Evolutionary conservation across 1,140 invertebrate genomes (phyloP), one percentile per base, ranked within the genome.

Genomic region (Trichonephila clavata): DNA sequence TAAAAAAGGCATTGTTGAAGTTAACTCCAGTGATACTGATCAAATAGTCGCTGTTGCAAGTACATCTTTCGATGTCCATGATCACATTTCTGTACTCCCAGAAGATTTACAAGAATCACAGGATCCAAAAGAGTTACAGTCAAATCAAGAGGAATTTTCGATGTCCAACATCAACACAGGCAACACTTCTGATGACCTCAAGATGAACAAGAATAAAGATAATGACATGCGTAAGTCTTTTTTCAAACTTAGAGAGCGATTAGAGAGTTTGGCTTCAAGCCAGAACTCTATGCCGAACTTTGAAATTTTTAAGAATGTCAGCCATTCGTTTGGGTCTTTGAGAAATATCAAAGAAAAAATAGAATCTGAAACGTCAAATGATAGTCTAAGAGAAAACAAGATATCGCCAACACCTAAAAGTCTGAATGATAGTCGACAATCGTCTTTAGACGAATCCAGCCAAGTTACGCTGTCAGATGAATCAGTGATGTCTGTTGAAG

Each of bases 361-460:
- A 32, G 90, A 91, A 8, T 63, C 77, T 14, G 90, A 91, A 39
- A 77, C 24, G 27, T 24, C 77, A 24, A 60, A 50, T 60, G 90
- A 91, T 60, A 27, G 24, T 60, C 57, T 20, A 10, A 83, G 80
- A 57, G 81, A 84, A 57, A 84, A 3, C 20, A 84, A 84, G 32
- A 50, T 91, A 24, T 91, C 90, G 0, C 80, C 90, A 18, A 91
- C 43, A 5, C 63, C 92, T 4, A 93, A 93, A 80, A 93, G 92
- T 24, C 24, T 87, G 1, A 93, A 86, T 63, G 84, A 93, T 27
- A 93, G 92, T 32, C 59, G 92, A 50, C 92, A 93, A 18, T 93
- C 92, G 1, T 93, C 92, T 24, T 65, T 93, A 2, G 92, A 93
- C 27, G 92, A 93, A 27, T 93, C 92, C 8, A 93, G 92, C n/a